Base-by-base conservation (phyloP, 2,113 vertebrate genomes). In the Sigmodon hispidus region DNA sequence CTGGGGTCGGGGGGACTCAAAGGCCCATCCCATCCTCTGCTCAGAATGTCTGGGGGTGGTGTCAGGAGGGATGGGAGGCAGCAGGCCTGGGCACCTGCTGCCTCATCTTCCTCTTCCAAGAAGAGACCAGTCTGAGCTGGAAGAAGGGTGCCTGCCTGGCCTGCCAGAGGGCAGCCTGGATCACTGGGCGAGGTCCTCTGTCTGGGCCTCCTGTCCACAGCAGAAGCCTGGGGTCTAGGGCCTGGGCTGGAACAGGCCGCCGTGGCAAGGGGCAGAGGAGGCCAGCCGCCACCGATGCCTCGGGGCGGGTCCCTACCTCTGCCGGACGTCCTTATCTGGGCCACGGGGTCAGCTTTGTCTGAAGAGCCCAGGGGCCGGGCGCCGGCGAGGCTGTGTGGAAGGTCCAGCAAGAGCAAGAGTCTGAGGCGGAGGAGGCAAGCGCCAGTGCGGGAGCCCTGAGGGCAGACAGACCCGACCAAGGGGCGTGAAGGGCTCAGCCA, bases 341-440 rank as follows among this genome's bases (percentile, higher is more conserved):
- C 97, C 97, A 98, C 97, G 96, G 97, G 97, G 97, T 97, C 97
- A 98, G 97, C 97, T 97, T 98, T 98, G 97, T 98, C 97, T 97
- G 97, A 97, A 98, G 97, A 98, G 97, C 97, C 97, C 97, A 97
- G 97, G 97, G 97, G 97, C 97, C 97, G 22, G 97, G 97, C 93
- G 97, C 97, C 96, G 97, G 97, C 92, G 97, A 97, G 97, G 97
- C 97, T 96, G 97, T 97, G 97, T 86, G 83, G 97, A 98, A 97
- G 97, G 97, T 98, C 97, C 97, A 98, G 97, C 97, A 98, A 98
- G 97, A 98, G 97, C 97, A 98, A 98, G 97, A 97, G 97, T 97
- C 97, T 97, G 97, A 98, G 97, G 96, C 97, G 97, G 97, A 98
- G 97, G 97, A 97, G 96, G 97, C 96, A 97, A 98, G 96, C 97